These are phyloP conservation scores for Alca torda DNA, from an alignment of 2,797 vertebrate species.

Conservation along the genomic window DNA sequence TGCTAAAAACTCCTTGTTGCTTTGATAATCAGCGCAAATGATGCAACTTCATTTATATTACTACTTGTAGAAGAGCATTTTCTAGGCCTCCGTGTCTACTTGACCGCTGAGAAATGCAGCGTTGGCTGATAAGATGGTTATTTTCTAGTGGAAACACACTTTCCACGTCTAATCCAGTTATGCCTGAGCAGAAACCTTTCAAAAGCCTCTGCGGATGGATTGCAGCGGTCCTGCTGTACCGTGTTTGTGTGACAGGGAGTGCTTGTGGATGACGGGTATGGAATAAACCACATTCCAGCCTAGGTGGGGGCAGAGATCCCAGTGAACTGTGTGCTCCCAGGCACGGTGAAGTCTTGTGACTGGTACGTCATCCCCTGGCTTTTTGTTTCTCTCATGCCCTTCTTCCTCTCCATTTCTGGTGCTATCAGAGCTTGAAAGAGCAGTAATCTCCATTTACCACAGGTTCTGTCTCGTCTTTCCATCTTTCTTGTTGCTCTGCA, in stretches of 20 bases:
- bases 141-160: slow-evolving; percentile 25
- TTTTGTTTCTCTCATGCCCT: neutral
- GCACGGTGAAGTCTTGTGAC: neutral
- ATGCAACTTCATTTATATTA: slow-evolving; percentile 23
- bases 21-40: slow-evolving; percentile 12
- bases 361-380: neutral
- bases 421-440: neutral
- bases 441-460: neutral
- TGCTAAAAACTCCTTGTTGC: slow-evolving; percentile 29
- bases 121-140: neutral
- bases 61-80: slow-evolving; percentile 33
- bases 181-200: slow-evolving; percentile 21
- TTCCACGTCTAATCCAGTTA: neutral
- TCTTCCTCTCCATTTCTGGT: neutral
- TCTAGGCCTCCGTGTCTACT: neutral
- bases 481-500: neutral
- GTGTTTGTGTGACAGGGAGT: neutral
- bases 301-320: neutral
- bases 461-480: neutral
- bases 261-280: neutral
- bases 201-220: slow-evolving; percentile 20
- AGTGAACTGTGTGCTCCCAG: neutral
- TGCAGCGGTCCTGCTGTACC: neutral
- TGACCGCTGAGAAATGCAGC: slow-evolving; percentile 33
- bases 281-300: slow-evolving; percentile 43